phyloP scores from a whole-genome alignment of 2,888 invertebrate species.

The Euzophera pinguis region DNA sequence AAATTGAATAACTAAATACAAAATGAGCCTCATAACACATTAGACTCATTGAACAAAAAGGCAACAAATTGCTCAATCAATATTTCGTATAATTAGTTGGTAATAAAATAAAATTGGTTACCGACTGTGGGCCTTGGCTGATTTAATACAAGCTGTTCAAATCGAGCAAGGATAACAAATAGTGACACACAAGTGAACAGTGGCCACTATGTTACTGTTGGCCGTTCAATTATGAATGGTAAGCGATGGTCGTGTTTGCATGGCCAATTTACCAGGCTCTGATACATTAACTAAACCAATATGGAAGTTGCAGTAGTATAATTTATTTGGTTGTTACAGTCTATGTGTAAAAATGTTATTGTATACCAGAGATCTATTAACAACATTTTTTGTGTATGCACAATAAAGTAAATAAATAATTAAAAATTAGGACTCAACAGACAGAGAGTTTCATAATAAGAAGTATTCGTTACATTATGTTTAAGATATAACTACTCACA shows the following conservation, averaged over 20 bases:
- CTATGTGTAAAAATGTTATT: too few relatives aligned
- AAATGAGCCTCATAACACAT: background rate
- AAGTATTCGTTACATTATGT: too few relatives aligned
- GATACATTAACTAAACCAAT: background rate
- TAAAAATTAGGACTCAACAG: too few relatives aligned
- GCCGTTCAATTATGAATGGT: slow-evolving; percentile 11
- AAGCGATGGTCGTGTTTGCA: slow-evolving; percentile 15
- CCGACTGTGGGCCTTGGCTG: slow-evolving; percentile 26
- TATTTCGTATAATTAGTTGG: background rate
- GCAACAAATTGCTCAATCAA: background rate
- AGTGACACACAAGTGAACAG: slow-evolving; percentile 10
- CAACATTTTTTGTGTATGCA: too few relatives aligned
- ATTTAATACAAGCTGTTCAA: slow-evolving; percentile 29
- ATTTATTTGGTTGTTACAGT: too few relatives aligned
- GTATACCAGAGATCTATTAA: too few relatives aligned
- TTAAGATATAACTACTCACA: too few relatives aligned
- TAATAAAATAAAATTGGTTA: slow-evolving; percentile 3
- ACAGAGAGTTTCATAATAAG: too few relatives aligned
- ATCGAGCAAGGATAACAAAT: slow-evolving; percentile 38
- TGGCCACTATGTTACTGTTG: slow-evolving; percentile 10
- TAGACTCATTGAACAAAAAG: background rate
- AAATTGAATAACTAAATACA: background rate
- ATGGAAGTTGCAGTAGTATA: background rate
- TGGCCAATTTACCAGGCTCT: slow-evolving; percentile 10
- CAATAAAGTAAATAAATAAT: too few relatives aligned